Conservation (phyloP, 2,888 invertebrate species). For the Sminthurides aquaticus region DNA sequence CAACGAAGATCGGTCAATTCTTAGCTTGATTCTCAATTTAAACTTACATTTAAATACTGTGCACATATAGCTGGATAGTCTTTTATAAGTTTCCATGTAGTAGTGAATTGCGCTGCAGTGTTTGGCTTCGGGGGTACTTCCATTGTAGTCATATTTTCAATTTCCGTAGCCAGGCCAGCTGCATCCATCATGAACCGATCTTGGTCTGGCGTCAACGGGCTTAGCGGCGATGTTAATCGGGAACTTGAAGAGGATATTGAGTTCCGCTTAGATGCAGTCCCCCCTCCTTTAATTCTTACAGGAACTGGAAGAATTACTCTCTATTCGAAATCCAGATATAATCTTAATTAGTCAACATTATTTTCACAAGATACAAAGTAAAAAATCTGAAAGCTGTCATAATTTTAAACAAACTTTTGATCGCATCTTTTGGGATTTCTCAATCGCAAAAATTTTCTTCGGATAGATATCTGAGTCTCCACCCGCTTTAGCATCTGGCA, state of each 20-base stretch:
- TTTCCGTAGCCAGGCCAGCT: not conserved
- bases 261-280: constrained; percentile 5
- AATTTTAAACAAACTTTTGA: constrained; percentile 34
- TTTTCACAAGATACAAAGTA: not conserved
- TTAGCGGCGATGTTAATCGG: constrained; percentile 15
- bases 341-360: constrained; percentile 3
- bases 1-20: too few relatives aligned
- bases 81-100: constrained; percentile 57
- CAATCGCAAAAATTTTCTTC: constrained; percentile 29
- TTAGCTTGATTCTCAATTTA: not conserved
- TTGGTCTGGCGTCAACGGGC: constrained; percentile 13
- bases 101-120: constrained; percentile 60
- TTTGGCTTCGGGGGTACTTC: constrained; percentile 51
- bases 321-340: constrained; percentile 16
- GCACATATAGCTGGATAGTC: constrained; percentile 52
- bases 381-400: constrained; percentile 6
- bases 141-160: constrained; percentile 28
- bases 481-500: not conserved
- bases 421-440: constrained; percentile 26
- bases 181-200: constrained; percentile 1
- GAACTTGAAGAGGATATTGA: constrained; percentile 16
- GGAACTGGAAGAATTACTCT: constrained; percentile 34
- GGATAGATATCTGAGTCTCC: constrained; percentile 26
- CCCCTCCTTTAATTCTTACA: constrained; percentile 28
- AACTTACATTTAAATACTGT: constrained; percentile 56